Conservation (phyloP, 2,888 invertebrate genomes). For the Asteroscopus sphinx region DNA sequence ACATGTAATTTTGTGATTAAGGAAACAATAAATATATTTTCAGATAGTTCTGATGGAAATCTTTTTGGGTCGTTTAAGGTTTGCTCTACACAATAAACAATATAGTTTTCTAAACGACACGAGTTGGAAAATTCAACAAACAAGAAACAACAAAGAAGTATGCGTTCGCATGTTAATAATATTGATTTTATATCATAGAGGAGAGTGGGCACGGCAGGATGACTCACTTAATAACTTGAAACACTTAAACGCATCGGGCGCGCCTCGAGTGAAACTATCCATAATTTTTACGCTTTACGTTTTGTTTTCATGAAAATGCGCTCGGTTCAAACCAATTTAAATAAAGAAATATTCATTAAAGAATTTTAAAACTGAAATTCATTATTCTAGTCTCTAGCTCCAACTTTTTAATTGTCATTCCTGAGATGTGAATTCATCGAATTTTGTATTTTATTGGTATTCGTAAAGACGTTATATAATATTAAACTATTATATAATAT, state of each 20-base stretch:
- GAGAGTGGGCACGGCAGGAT: slow-evolving; percentile 17
- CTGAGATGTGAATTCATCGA: background rate
- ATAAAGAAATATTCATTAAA: no score
- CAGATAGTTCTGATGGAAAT: no score
- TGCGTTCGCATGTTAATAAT: slow-evolving; percentile 1
- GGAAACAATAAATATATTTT: no score
- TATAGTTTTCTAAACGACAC: no score
- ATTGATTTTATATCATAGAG: slow-evolving; percentile 15
- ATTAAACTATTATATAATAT: background rate
- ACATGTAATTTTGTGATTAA: no score
- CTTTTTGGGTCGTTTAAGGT: no score
- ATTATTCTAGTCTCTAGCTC: slow-evolving; percentile 31
- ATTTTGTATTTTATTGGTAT: background rate
- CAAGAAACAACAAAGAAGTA: slow-evolving; percentile 6
- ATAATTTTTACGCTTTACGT: slow-evolving; percentile 15
- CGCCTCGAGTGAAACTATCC: slow-evolving; percentile 6
- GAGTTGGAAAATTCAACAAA: background rate
- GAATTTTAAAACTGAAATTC: slow-evolving; percentile 13
- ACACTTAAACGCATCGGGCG: slow-evolving; percentile 22
- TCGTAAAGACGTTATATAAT: background rate
- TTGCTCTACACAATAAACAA: no score
- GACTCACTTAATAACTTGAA: slow-evolving; percentile 19
- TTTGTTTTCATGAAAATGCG: slow-evolving; percentile 2
- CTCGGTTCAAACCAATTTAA: no score
- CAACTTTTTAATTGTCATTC: slow-evolving; percentile 38